Percentiles rank a stretch among this genome's conserved stretches.
Evolutionary conservation across 2,113 vertebrate genomes (phyloP).

Genomic region (Amblyopsis rosae): DNA sequence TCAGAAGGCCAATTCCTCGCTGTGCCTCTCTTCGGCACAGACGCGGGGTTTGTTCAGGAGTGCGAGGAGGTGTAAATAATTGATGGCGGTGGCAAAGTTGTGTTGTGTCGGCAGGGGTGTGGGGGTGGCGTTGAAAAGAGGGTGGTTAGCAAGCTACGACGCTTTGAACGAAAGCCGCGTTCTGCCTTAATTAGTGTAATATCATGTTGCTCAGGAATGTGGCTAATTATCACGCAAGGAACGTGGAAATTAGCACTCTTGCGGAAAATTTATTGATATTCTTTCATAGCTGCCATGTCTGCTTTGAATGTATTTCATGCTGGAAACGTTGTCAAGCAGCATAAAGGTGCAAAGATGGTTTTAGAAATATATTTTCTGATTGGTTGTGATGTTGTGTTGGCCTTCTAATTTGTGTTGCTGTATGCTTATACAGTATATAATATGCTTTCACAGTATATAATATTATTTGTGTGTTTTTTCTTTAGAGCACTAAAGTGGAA

Average conservation of each 20-base stretch:
- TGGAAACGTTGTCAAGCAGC: background rate
- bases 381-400: background rate
- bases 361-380: background rate
- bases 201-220: constrained; percentile 53
- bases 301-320: background rate
- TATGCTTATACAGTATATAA: background rate
- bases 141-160: background rate
- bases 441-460: background rate
- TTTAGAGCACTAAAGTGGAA: constrained; percentile 88
- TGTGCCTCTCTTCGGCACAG: constrained; percentile 56
- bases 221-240: constrained; percentile 66
- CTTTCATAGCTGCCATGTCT: constrained; percentile 6
- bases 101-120: constrained; percentile 16
- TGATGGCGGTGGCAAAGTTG: constrained; percentile 65
- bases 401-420: background rate
- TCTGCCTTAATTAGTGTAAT: constrained; percentile 66
- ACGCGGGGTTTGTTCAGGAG: constrained; percentile 53
- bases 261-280: constrained; percentile 68
- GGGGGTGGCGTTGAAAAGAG: constrained; percentile 6
- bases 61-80: constrained; percentile 74
- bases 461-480: constrained; percentile 5
- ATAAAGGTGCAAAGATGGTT: background rate
- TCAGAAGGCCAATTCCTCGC: constrained; percentile 35
- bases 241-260: constrained; percentile 67
- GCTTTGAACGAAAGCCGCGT: constrained; percentile 49